A percentile compares a stretch with the other conserved stretches of the same genome.
Conservation (phyloP, 2,888 invertebrate genomes). For the Brachylomia viminalis region DNA sequence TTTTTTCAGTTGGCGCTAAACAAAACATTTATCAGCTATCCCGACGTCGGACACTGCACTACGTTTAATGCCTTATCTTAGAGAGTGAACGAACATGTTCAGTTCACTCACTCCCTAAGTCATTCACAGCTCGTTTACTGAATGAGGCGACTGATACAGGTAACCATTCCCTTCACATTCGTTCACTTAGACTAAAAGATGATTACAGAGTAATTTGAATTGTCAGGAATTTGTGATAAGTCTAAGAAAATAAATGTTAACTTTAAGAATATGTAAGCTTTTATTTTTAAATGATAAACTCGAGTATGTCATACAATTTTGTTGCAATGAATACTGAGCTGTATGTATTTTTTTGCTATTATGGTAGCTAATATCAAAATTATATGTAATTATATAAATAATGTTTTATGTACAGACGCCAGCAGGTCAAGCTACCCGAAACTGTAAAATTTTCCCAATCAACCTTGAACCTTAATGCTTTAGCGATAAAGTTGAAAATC, state of each 20-base stretch:
- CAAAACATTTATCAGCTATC: constrained; percentile 14
- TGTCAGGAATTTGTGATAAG: constrained; percentile 2
- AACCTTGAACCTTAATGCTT: too few relatives aligned
- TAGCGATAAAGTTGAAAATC: too few relatives aligned
- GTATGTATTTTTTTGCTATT: background rate
- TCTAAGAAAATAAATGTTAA: background rate
- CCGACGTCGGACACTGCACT: constrained; percentile 63
- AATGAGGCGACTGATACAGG: constrained; percentile 56
- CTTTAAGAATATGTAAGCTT: background rate
- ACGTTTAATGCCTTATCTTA: constrained; percentile 57
- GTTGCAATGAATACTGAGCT: background rate
- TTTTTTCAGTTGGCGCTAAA: constrained; percentile 64
- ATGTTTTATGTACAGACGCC: too few relatives aligned
- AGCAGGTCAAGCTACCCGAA: too few relatives aligned
- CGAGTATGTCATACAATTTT: background rate
- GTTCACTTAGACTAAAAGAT: background rate
- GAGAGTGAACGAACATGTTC: constrained; percentile 40
- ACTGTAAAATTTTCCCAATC: too few relatives aligned
- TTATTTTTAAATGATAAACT: constrained; percentile 13
- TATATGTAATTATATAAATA: background rate
- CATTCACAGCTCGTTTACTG: constrained; percentile 35
- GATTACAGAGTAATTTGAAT: background rate
- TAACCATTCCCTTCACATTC: constrained; percentile 29
- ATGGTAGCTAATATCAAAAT: constrained; percentile 11
- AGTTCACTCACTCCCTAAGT: constrained; percentile 51